Base-by-base conservation (phyloP, 2,113 vertebrate species). In the Phaethornis superciliosus region DNA sequence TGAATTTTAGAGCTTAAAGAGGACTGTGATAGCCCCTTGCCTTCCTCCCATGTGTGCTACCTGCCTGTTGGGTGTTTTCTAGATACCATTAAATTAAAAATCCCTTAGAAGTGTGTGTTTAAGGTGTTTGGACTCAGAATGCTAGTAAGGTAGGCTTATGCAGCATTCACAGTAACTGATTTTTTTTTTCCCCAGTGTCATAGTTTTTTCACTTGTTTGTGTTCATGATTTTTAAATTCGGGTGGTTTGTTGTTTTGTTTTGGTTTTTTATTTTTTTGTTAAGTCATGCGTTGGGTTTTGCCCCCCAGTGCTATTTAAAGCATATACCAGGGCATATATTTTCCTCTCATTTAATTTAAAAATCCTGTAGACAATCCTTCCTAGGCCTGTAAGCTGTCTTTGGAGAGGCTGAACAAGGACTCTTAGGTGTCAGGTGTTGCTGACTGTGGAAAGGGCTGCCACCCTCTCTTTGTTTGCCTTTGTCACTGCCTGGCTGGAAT, bases 1-100 rank as follows among this genome's bases (percentile, higher is more conserved):
- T 98, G 97, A 98, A 97, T 96, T 94, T 78, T 95, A 90, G 94
- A 97, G 90, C 95, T 83, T 91, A 91, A 92, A 55, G 97, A 97
- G 97, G 96, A 86, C 90, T 68, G 95, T 89, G 95, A 20, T 69
- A 94, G 93, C 91, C 89, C 30, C 84, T 93, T 4, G 1, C 90
- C 85, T 37, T 79, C 75, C 80, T 80, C 64, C 85, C 0, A 24
- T 30, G 85, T 88, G 86, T 91, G 85, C 88, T 90, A 5, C 82
- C 91, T 18, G 3, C 79, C 79, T 10, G 23, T 67, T 91, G 28
- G 28, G 81, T 85, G 86, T 88, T 94, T 75, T 42, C 65, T 94
- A 91, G 89, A 47, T 86, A 77, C 92, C 81, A 77, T 90, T 85
- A 52, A 88, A 89, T 93, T 51, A 56, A 91, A 82, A 85, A 49